phyloP scores from a whole-genome alignment of 2,797 vertebrate genomes.

The Falco rusticolus region DNA sequence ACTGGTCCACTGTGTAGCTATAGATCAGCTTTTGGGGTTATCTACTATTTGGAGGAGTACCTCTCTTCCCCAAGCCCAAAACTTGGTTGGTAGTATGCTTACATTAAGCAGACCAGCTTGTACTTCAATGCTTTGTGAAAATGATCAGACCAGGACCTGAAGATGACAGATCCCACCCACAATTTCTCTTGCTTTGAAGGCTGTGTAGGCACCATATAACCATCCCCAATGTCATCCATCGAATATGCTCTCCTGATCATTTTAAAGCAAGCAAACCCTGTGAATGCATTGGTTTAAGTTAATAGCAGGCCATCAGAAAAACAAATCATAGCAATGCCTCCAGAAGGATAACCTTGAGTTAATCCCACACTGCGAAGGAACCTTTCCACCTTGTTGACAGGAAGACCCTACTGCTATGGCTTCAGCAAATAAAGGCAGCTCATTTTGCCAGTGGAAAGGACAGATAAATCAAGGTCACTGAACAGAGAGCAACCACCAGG shows the following conservation, averaged over 20 bases:
- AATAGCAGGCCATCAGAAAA: not conserved
- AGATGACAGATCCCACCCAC: not conserved
- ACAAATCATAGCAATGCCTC: not conserved
- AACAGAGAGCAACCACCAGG: not conserved
- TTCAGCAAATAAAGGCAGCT: not conserved
- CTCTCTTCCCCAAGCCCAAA: not conserved
- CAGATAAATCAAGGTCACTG: not conserved
- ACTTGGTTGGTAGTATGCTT: not conserved
- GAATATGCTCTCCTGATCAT: not conserved
- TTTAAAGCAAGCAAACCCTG: not conserved
- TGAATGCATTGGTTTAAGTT: not conserved
- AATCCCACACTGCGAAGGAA: not conserved
- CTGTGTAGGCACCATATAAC: not conserved
- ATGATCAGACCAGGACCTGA: not conserved
- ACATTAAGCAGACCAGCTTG: not conserved
- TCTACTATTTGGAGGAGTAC: rapidly evolving
- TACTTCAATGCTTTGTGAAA: not conserved
- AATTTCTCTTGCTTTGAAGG: not conserved
- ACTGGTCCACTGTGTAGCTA: not conserved
- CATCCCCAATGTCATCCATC: not conserved
- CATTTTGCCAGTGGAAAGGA: not conserved
- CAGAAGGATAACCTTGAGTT: not conserved
- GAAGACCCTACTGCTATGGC: not conserved
- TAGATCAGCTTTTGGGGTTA: not conserved
- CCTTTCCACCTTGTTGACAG: rapidly evolving